Evolutionary conservation across 1,140 invertebrate genomes (phyloP), one percentile per base, ranked within the genome.

Genomic region (Hylaeus volcanicus): DNA sequence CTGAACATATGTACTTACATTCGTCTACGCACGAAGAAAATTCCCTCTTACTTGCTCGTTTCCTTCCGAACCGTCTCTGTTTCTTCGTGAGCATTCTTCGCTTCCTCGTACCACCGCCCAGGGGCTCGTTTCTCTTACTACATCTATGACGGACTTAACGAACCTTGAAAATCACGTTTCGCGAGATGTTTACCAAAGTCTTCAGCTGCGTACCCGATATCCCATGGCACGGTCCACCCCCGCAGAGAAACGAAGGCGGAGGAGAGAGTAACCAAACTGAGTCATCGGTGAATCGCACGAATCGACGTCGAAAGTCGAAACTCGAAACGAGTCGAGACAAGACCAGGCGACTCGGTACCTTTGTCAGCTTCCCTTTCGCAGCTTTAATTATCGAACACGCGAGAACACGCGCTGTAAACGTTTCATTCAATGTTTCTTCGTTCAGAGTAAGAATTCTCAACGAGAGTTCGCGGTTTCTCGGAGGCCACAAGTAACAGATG

Each of bases 91-190:
- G 45, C 65, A 51, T 68, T 68, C 56, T n/a, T 12, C 45, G 74
- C 82, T 53, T 68, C 58, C 70, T 72, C 68, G 70, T 72, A 79
- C 75, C 73, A 53, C 56, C 80, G 26, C 66, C 81, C 75, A 83
- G 84, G 66, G 77, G 26, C 41, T 71, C 45, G 56, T 74, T 76
- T 48, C 63, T 74, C 60, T 82, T 85, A 14, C 61, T 78, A 76
- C 76, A 77, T 89, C 83, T 82, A 87, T 83, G 84, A 87, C 83
- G 74, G 72, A 89, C 84, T 88, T 86, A 90, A 91, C 88, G 89
- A 90, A 92, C 85, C 90, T 86, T 88, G 83, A 91, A 90, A 89
- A 91, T 90, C 85, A 85, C 85, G 84, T 89, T 88, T 83, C 78
- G 78, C 84, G 65, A 85, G 56, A 85, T 90, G 87, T 91, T 91